Conservation (phyloP, 2,797 vertebrate genomes). For the Peromyscus nudipes region DNA sequence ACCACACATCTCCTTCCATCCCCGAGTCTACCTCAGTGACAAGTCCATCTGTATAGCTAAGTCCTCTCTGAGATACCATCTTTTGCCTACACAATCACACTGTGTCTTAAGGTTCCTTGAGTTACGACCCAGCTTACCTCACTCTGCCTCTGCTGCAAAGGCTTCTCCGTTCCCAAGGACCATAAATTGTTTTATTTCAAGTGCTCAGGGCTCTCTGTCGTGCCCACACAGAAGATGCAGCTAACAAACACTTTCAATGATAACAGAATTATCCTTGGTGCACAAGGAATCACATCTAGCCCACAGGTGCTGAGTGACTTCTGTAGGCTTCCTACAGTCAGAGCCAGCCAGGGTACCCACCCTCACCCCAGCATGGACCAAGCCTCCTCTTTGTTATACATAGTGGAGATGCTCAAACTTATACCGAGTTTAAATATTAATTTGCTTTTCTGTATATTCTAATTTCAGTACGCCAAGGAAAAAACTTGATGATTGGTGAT, state of each 20-base stretch:
- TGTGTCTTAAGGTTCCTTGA: background rate
- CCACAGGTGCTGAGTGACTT: background rate
- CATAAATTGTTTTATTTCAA: background rate
- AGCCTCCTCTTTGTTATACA: conserved; percentile 44
- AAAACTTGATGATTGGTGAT: conserved; percentile 49
- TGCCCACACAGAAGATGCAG: background rate
- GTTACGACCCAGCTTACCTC: background rate
- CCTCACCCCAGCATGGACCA: background rate
- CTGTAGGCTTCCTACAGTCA: background rate
- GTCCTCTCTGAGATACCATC: background rate
- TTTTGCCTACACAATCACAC: background rate
- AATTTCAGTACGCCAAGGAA: conserved; percentile 68
- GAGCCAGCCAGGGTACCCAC: background rate
- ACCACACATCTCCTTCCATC: no score
- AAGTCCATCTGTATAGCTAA: background rate
- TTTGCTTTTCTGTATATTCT: conserved; percentile 76
- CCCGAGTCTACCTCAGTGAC: rapidly evolving
- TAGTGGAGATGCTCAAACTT: conserved; percentile 14
- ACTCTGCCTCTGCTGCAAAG: background rate
- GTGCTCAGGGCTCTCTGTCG: background rate
- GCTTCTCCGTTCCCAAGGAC: background rate
- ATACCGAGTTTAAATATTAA: conserved; percentile 75
- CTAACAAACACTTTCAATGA: background rate
- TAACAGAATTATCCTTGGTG: background rate
- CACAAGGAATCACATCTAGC: background rate